Evolutionary conservation across 1,140 invertebrate species (phyloP).

Genomic region (Diuraphis noxia): DNA sequence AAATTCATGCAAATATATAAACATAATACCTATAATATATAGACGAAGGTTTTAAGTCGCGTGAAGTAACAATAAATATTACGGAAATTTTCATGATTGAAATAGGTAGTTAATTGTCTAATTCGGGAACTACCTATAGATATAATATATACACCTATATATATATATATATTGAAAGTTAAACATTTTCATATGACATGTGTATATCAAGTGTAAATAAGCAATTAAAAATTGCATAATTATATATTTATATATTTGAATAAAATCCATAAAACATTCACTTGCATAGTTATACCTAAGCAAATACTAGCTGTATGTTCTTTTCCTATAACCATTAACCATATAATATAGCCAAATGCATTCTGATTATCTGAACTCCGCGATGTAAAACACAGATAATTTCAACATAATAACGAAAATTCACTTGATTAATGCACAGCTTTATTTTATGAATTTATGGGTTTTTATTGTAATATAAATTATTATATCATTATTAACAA

Average conservation of each 20-base stretch:
- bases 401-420: no score
- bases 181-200: not conserved
- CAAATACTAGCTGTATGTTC: no score
- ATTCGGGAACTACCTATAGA: constrained; percentile 4
- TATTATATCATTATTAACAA: not conserved
- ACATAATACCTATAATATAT: not conserved
- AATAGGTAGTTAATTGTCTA: not conserved
- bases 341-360: not conserved
- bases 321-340: not conserved
- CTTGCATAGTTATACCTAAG: not conserved
- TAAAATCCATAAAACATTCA: not conserved
- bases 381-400: not conserved
- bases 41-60: not conserved
- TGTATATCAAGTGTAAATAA: not conserved
- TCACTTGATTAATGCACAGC: no score
- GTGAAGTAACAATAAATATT: constrained; percentile 4
- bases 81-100: not conserved
- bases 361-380: not conserved
- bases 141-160: no score
- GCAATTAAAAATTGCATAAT: not conserved
- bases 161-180: constrained; percentile 11
- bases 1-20: not conserved
- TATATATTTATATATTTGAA: not conserved
- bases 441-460: not conserved
- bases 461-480: not conserved